A percentile compares a stretch with the other conserved stretches of the same genome.
Conservation (phyloP, 2,797 vertebrate species). For the Sebastes goodei region DNA sequence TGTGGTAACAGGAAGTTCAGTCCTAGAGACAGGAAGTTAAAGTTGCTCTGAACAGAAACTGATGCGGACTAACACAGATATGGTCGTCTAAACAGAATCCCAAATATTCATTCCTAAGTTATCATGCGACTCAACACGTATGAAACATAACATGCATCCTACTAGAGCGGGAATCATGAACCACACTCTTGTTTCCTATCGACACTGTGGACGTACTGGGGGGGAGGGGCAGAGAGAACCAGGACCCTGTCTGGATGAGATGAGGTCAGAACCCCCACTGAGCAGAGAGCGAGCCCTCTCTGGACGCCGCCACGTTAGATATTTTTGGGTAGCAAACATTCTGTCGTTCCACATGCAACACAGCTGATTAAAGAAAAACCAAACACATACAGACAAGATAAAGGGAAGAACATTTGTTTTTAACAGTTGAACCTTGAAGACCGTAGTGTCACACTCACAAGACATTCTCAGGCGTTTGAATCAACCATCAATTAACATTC, state of each 20-base stretch:
- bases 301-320: constrained; percentile 18
- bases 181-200: constrained; percentile 32
- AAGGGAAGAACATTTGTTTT: constrained; percentile 53
- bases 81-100: constrained; percentile 35
- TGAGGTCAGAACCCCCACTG: constrained; percentile 45
- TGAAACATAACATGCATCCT: constrained; percentile 73
- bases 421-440: constrained; percentile 43
- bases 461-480: constrained; percentile 63
- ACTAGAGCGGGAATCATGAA: constrained; percentile 40
- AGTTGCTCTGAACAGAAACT: constrained; percentile 26
- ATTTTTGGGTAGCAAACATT: constrained; percentile 61
- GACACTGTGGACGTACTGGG: constrained; percentile 27
- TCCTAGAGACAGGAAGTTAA: constrained; percentile 34
- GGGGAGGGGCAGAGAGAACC: constrained; percentile 52
- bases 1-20: background rate
- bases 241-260: constrained; percentile 52
- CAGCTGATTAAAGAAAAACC: constrained; percentile 54
- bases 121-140: constrained; percentile 72
- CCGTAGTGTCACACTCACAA: constrained; percentile 70
- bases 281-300: constrained; percentile 44
- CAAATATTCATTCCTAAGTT: constrained; percentile 65
- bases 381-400: constrained; percentile 53
- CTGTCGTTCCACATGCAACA: constrained; percentile 69
- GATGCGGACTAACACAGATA: constrained; percentile 37
- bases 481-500: constrained; percentile 56